A percentile compares a stretch with the other conserved stretches of the same genome.
phyloP scores from a whole-genome alignment of 2,113 vertebrate genomes.

The Phalacrocorax brasilianus region DNA sequence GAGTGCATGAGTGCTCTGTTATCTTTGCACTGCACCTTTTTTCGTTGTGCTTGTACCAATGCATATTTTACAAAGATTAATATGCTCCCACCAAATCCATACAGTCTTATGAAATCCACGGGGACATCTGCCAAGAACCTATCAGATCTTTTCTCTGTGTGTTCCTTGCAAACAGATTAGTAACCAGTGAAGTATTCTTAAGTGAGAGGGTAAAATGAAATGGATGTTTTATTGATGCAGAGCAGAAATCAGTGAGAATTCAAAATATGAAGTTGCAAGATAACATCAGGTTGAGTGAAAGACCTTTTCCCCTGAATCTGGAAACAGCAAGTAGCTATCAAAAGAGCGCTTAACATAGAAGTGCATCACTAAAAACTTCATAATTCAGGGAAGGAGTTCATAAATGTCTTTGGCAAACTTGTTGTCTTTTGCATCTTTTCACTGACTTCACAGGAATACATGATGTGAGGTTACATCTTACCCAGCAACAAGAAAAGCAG shows the following conservation, averaged over 20 bases:
- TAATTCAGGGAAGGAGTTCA: not conserved
- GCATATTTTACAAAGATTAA: constrained; percentile 46
- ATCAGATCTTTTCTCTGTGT: not conserved
- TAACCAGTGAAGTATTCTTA: not conserved
- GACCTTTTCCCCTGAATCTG: not conserved
- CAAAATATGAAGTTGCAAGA: not conserved
- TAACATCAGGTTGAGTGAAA: not conserved
- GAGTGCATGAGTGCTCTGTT: not conserved
- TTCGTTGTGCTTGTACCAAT: constrained; percentile 9
- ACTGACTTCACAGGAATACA: not conserved
- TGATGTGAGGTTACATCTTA: not conserved
- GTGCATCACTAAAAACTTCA: not conserved
- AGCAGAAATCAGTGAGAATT: not conserved
- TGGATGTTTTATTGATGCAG: not conserved
- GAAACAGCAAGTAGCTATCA: not conserved
- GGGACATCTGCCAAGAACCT: not conserved
- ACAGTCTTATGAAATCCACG: not conserved
- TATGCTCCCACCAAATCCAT: not conserved
- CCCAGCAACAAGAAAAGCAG: not conserved
- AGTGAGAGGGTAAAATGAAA: not conserved
- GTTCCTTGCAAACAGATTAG: constrained; percentile 1
- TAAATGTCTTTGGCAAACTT: not conserved
- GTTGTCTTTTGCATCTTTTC: not conserved
- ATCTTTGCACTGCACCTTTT: constrained; percentile 33
- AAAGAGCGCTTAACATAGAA: not conserved